Conservation (phyloP, 2,797 vertebrate species). For the Bothrops alternatus region DNA sequence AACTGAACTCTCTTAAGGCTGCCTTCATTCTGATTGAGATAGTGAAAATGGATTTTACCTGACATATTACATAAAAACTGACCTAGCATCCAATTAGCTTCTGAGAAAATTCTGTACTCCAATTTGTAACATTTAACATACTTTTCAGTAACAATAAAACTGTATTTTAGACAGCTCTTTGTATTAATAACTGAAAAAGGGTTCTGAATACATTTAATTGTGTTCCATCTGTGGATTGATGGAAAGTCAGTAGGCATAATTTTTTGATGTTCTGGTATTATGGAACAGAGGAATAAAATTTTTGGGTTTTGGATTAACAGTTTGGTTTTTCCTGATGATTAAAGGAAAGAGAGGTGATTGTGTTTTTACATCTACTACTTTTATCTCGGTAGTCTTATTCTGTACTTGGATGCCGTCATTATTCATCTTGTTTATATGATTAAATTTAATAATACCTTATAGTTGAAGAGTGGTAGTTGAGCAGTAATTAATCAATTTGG, state of each 20-base stretch:
- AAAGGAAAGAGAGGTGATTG: neutral
- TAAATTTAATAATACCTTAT: neutral
- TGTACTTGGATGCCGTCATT: neutral
- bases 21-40: neutral
- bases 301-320: neutral
- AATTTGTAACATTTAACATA: neutral
- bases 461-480: neutral
- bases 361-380: neutral
- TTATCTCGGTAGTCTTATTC: neutral
- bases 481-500: neutral
- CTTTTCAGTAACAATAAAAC: neutral
- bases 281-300: neutral
- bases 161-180: neutral
- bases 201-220: neutral
- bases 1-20: neutral
- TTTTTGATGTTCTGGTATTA: neutral
- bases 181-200: neutral
- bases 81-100: neutral
- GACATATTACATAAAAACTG: neutral
- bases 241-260: neutral
- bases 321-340: neutral
- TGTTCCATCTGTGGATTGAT: neutral
- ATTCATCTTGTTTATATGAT: neutral
- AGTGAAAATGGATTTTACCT: neutral
- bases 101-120: neutral